Percentiles rank a stretch among this genome's conserved stretches.
These are phyloP conservation scores for Drosophila cardini DNA, from an alignment of 1,140 invertebrate species.

Conservation along the genomic window DNA sequence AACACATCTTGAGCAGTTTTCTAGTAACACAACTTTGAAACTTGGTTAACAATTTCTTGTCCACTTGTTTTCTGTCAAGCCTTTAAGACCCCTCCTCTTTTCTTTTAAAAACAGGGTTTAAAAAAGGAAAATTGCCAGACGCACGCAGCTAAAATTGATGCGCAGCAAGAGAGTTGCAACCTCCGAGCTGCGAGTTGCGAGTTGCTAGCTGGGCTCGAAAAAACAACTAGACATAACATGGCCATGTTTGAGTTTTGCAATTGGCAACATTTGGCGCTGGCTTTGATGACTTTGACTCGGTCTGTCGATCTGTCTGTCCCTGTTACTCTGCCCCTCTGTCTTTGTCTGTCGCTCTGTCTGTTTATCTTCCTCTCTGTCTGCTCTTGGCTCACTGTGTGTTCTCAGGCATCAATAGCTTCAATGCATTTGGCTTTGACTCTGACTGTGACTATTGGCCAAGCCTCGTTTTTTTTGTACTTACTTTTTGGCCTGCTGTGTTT, in stretches of 20 bases:
- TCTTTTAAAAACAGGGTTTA: not conserved
- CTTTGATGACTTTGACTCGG: conserved; percentile 67
- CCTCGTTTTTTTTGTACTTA: conserved; percentile 30
- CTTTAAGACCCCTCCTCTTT: no score
- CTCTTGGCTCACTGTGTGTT: conserved; percentile 49
- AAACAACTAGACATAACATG: conserved; percentile 60
- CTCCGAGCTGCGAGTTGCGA: no score
- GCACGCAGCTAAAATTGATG: conserved; percentile 37
- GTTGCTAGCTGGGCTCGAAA: conserved; percentile 32
- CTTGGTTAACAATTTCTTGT: no score
- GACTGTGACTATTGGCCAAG: conserved; percentile 28
- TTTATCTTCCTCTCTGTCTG: conserved; percentile 10
- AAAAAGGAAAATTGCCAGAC: conserved; percentile 48
- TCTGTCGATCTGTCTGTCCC: conserved; percentile 17
- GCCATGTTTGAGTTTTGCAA: conserved; percentile 62
- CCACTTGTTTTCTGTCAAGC: no score
- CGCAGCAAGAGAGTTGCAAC: conserved; percentile 21
- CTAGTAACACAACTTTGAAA: no score
- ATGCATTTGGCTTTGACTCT: conserved; percentile 40
- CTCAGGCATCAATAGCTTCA: conserved; percentile 67
- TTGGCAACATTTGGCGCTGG: conserved; percentile 75
- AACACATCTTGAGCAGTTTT: no score
- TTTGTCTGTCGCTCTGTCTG: not conserved
- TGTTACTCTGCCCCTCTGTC: no score
- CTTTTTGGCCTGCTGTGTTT: conserved; percentile 44